phyloP scores from a whole-genome alignment of 2,888 invertebrate genomes.

The Stenolophus ochropezus region DNA sequence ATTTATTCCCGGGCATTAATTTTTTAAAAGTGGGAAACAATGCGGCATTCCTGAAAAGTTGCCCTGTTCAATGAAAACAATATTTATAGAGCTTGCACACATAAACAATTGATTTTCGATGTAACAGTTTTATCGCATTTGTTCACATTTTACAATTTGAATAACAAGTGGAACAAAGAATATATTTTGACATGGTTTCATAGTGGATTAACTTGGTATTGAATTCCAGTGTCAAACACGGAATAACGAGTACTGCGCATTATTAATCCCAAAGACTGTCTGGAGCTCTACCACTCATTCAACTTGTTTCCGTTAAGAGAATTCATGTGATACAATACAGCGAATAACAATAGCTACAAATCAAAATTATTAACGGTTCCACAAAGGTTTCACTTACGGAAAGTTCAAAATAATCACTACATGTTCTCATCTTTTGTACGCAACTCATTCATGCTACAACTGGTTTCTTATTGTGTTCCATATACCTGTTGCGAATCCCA shows the following conservation, averaged over 20 bases:
- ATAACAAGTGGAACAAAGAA: slow-evolving; percentile 2
- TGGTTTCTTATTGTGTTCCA: not conserved
- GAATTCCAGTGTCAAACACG: not conserved
- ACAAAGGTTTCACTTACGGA: not conserved
- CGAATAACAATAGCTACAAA: slow-evolving; percentile 5
- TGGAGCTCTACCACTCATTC: not conserved
- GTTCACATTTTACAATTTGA: not conserved
- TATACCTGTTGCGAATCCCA: not conserved
- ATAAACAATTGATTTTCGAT: not conserved
- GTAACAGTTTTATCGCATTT: slow-evolving; percentile 1
- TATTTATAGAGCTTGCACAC: not conserved
- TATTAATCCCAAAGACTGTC: no score
- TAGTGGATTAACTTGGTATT: not conserved
- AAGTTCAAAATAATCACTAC: not conserved
- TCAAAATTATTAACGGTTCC: not conserved
- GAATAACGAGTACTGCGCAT: not conserved
- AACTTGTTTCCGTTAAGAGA: not conserved
- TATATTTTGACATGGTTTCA: not conserved
- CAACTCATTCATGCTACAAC: not conserved
- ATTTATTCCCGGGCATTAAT: slow-evolving; percentile 5
- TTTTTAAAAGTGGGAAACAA: slow-evolving; percentile 2
- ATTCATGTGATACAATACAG: not conserved
- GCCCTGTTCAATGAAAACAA: not conserved
- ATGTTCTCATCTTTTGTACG: not conserved
- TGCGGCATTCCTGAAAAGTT: not conserved